These are phyloP conservation scores for Poecilia velifera DNA, from an alignment of 2,797 vertebrate species.

Conservation along the genomic window DNA sequence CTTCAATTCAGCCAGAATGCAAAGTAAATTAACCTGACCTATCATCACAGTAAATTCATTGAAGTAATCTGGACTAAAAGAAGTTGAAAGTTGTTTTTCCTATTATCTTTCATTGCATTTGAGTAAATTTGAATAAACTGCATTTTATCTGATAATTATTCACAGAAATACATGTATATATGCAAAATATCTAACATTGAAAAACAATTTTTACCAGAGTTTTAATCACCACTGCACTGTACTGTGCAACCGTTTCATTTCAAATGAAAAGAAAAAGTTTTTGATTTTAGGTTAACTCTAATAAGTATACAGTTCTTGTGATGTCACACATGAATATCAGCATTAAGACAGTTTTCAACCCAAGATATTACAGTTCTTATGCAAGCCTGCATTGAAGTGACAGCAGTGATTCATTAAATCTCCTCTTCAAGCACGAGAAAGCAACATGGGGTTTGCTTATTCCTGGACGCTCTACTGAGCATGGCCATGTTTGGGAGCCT, in stretches of 20 bases:
- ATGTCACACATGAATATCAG: neutral
- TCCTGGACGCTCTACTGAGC: constrained; percentile 32
- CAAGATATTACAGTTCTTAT: neutral
- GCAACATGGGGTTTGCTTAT: constrained; percentile 43
- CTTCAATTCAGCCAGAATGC: neutral
- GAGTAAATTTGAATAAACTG: neutral
- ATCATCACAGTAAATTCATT: neutral
- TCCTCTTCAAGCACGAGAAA: constrained; percentile 18
- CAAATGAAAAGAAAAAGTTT: neutral
- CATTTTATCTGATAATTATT: neutral
- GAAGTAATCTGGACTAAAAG: neutral
- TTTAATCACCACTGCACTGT: neutral
- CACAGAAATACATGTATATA: neutral
- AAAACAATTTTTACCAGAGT: neutral
- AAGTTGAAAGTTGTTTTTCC: neutral
- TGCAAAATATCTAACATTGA: neutral
- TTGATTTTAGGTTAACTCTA: neutral
- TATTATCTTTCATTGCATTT: neutral
- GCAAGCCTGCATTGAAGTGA: constrained; percentile 15
- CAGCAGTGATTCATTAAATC: constrained; percentile 36
- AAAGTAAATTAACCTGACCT: neutral
- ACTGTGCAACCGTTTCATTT: neutral
- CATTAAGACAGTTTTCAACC: neutral
- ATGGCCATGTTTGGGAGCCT: constrained; percentile 45
- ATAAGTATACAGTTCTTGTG: neutral